Conservation (phyloP, 2,113 vertebrate genomes). For the Opisthocomus hoazin region DNA sequence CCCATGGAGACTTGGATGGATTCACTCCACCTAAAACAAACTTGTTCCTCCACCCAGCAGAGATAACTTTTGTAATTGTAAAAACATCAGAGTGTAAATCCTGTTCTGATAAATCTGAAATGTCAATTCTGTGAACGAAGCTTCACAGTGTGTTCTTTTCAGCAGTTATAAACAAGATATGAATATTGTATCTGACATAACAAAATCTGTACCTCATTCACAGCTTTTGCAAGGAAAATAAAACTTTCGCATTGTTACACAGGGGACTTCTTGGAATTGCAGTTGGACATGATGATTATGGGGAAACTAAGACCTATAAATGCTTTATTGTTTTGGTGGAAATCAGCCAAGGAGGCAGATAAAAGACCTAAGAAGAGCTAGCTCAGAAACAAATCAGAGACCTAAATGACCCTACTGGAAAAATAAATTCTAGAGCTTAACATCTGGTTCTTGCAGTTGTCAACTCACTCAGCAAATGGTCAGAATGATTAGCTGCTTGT, state of each 20-base stretch:
- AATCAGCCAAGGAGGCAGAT: conserved; percentile 36
- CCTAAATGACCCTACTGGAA: conserved; percentile 37
- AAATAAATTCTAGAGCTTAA: conserved; percentile 43
- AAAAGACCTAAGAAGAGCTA: conserved; percentile 48
- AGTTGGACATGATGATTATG: not conserved
- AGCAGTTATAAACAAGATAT: not conserved
- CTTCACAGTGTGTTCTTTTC: conserved; percentile 36
- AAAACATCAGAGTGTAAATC: not conserved
- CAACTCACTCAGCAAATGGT: conserved; percentile 26
- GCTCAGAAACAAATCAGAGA: conserved; percentile 51
- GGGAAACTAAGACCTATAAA: conserved; percentile 13
- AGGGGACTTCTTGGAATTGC: conserved; percentile 18
- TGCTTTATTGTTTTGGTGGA: conserved; percentile 18
- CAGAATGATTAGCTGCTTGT: conserved; percentile 18
- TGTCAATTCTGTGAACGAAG: conserved; percentile 32
- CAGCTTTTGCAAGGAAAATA: conserved; percentile 25
- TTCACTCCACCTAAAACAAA: conserved; percentile 22
- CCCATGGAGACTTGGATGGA: conserved; percentile 2
- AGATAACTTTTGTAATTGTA: conserved; percentile 31
- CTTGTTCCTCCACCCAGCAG: not conserved
- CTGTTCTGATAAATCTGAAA: conserved; percentile 39
- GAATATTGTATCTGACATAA: conserved; percentile 9
- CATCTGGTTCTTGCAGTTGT: conserved; percentile 55
- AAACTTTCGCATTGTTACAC: not conserved
- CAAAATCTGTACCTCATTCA: conserved; percentile 1